Base-by-base conservation (phyloP, 2,888 invertebrate species). In the Patella caerulea region DNA sequence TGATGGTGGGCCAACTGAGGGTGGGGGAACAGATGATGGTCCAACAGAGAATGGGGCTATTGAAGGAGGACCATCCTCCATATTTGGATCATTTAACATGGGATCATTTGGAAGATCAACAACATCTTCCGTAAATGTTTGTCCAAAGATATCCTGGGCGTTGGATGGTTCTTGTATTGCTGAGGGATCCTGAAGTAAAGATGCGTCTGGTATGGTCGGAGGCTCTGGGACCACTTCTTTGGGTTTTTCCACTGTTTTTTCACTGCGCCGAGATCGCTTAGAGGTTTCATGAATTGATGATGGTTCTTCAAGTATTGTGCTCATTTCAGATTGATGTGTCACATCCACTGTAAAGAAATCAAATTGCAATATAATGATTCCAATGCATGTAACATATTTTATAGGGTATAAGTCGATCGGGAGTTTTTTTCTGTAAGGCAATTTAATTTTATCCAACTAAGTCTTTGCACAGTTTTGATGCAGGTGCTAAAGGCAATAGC, bases 1-100 rank as follows among this genome's bases (percentile, higher is more conserved):
- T 45, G 87, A 86, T 9, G 86, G 83, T 14, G 89, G 87, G 14
- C 85, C 85, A 19, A 88, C 88, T 53, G 88, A 88, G 9, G 83
- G 83, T 3, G 87, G 87, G 11, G 83, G 86, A 24, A 86, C 86
- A 65, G 86, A 86, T 4, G 85, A 83, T 15, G 88, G 88, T 11
- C 86, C 83, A 1, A 88, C 87, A 59, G 88, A 88, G 80, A 88
- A 88, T 7, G 89, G 89, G 45, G 88, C 88, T 52, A 89, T 87
- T 11, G 89, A 89, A 4, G 88, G 86, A 1, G 89, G 89, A 19
- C 87, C 88, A 59, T 88, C 87, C 55, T 88, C 88, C 77, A 84
- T 29, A 74, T 82, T 75, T n/a, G 83, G 81, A 65, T 81, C 80
- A n/a, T 79, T 79, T n/a, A 84, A 73, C 53, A 84, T 82, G 14